Evolutionary conservation across 2,888 invertebrate species (phyloP).

Genomic region (Tolmerus cingulatus): DNA sequence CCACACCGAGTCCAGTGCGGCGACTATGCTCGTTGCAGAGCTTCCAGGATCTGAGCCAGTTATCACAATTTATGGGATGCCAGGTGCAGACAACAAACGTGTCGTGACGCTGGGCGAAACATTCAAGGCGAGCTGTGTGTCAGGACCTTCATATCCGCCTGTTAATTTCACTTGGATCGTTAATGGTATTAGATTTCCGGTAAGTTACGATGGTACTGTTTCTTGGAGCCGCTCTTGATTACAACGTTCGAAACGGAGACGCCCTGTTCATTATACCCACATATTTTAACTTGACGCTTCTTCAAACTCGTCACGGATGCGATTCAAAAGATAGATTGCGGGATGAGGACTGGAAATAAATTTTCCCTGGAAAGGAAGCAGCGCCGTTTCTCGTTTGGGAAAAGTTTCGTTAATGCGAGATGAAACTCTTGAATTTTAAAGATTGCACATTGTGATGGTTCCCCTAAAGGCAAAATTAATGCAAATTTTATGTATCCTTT

Average conservation of each 20-base stretch:
- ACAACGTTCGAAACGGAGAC: not conserved
- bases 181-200: slow-evolving; percentile 55
- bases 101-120: slow-evolving; percentile 61
- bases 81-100: slow-evolving; percentile 57
- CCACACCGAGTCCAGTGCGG: slow-evolving; percentile 63
- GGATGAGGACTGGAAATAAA: not conserved
- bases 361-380: not conserved
- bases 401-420: not conserved
- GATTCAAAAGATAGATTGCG: not conserved
- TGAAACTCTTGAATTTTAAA: not conserved
- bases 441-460: not conserved
- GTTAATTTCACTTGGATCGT: slow-evolving; percentile 64
- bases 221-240: not conserved
- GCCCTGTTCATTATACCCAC: not conserved
- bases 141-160: slow-evolving; percentile 61
- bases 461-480: not conserved
- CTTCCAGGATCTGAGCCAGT: slow-evolving; percentile 62
- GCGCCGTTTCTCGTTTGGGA: not conserved
- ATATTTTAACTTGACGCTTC: not conserved
- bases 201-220: slow-evolving; percentile 39
- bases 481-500: not conserved
- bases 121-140: slow-evolving; percentile 63
- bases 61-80: slow-evolving; percentile 58
- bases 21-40: slow-evolving; percentile 62
- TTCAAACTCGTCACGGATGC: not conserved